Base-by-base conservation (phyloP, 2,888 invertebrate species). In the Bombyx huttoni region DNA sequence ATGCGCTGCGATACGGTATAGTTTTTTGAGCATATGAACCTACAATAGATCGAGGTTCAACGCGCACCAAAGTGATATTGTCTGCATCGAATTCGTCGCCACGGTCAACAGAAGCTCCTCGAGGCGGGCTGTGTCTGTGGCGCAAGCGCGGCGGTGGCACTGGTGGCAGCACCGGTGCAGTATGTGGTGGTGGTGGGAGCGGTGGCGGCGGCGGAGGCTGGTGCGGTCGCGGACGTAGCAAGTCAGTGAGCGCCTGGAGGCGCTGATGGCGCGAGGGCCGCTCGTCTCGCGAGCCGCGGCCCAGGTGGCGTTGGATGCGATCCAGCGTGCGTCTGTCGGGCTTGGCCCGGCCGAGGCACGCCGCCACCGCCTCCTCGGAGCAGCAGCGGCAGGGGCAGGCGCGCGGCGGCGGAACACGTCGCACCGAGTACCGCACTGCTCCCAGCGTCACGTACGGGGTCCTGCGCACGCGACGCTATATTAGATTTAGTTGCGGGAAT, bases 1-100 rank as follows among this genome's bases (percentile, higher is more conserved):
- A 96, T 7, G 95, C 95, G 68, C 95, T 95, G 46, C 96, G 91
- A 71, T 92, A 93, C 1, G 95, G 94, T 63, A 93, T 91, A 56
- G 91, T 90, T 67, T 92, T 90, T 67, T 92, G 91, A 13, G 91
- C 89, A 67, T 91, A 91, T 0, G 91, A 90, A 34, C 91, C 91
- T 49, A 91, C 86, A 34, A 91, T 89, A 2, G 90, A 89, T 54
- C 91, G 87, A 6, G 91, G 89, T 65, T 92, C 91, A 50, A 91
- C 89, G 61, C 91, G 90, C 45, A 89, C 80, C 48, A 91, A 79
- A 47, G 89, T 84, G 55, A 89, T 79, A 58, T 84, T 84, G 59
- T 87, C 81, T 49, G 88, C 80, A 62, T 87, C 84, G 58, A 88
- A 88, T 50, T 81, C 81, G 61, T 86, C 85, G 63, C 66, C 79